Evolutionary conservation across 37 sponge, comb jelly and placozoan species (phyloP), one percentile per base, ranked within the genome.

Genomic region (Hexactinellida sp.): DNA sequence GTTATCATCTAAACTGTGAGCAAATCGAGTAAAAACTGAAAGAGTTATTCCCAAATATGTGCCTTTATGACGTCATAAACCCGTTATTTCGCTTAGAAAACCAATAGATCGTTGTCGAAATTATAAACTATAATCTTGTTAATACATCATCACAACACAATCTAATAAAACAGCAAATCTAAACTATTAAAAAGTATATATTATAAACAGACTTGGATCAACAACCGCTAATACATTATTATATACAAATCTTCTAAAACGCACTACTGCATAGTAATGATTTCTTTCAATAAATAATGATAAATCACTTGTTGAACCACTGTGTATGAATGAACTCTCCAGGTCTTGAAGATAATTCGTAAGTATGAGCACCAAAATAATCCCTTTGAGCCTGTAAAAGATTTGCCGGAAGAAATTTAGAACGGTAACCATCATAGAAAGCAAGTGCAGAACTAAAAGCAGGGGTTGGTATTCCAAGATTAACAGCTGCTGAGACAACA

Each of bases 301-400:
- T n/a, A n/a, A n/a, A n/a, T 63, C 34, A 63, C 13, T 63, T 63
- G 30, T 7, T 23, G 13, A 63, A 63, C 98, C 98, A 97, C 86
- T 97, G 93, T 88, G 98, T 97, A 89, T 97, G 98, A 37, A 93
- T 85, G 87, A 93, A 94, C n/a, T 85, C 89, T 37, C 92, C 95
- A 37, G 95, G 95, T 9, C 90, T 85, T 38, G 87, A 71, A 37
- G 94, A 90, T 38, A 94, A 89, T 85, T 97, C 95, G 86, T 97
- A 97, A 36, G 98, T 97, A 89, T 97, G 98, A 39, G 98, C 98
- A 36, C 98, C 98, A 82, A 97, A 97, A 89, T 97, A 97, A 89
- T 97, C 98, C 0, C 98, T 35, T 88, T 97, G 98, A n/a, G 98
- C 98, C 82, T 97, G 98, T 51, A 97, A 92, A 54, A 97, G 90